phyloP scores from a whole-genome alignment of 2,888 invertebrate genomes.

The Brenthis daphne region DNA sequence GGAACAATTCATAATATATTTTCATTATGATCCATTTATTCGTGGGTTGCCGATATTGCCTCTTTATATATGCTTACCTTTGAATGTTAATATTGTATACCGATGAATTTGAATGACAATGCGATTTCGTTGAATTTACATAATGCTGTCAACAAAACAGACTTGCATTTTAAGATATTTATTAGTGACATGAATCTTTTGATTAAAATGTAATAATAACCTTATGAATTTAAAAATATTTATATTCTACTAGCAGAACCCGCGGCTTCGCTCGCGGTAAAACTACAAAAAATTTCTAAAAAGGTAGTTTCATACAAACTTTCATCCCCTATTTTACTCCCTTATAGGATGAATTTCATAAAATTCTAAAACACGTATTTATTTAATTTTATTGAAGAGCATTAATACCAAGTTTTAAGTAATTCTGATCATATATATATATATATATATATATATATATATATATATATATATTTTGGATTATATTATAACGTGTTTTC shows the following conservation, averaged over 20 bases:
- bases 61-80: constrained; percentile 66
- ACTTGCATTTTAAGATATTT: constrained; percentile 13
- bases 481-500: no score
- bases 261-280: no score
- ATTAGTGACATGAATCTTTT: not conserved
- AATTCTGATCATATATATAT: no score
- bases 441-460: no score
- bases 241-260: not conserved
- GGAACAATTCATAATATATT: constrained; percentile 68
- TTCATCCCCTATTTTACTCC: no score
- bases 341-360: no score
- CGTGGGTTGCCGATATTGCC: constrained; percentile 65
- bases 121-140: constrained; percentile 64
- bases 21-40: constrained; percentile 76
- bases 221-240: not conserved
- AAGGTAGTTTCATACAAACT: no score
- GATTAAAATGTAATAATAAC: not conserved
- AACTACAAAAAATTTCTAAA: no score
- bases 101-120: constrained; percentile 48
- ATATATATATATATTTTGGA: no score
- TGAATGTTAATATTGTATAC: constrained; percentile 63
- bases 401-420: no score
- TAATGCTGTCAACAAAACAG: constrained; percentile 43
- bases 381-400: no score
- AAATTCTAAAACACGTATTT: no score